Evolutionary conservation across 2,888 invertebrate genomes (phyloP), one percentile per base, ranked within the genome.

Genomic region (Petrolisthes manimaculis): DNA sequence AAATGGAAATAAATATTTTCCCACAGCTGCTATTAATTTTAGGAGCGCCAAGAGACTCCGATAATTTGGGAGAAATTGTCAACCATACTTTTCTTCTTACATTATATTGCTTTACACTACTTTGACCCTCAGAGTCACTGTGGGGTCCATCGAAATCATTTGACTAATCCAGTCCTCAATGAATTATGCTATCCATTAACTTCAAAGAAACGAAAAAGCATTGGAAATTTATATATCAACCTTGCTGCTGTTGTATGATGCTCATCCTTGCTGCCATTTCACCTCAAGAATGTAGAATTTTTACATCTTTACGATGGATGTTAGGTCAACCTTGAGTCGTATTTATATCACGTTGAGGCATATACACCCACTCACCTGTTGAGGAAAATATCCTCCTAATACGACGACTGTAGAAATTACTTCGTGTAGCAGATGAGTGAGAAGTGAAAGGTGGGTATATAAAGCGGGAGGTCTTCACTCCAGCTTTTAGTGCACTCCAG

Each of bases 401-500:
- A 84, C 84, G 84, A 84, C 84, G 77, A 84, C 79, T 84, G 51
- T 54, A 84, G 79, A 61, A 78, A 84, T 84, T 75, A 79, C 69
- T 84, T 84, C 56, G 83, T 83, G 54, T 83, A 83, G 84, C 79
- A 69, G 79, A 84, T 84, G 84, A 61, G 84, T 84, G 79, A 84
- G 79, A 84, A 75, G 79, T 54, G 78, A 54, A 84, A 84, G 84
- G 84, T 84, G 84, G 84, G 84, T 84, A 84, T 84, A 84, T 84
- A 84, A 84, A 84, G 84, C 18, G 56, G 69, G n/a, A 67, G 78
- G 78, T 78, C 78, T 79, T 79, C 54, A 84, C 84, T 84, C 69
- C 84, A 84, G 79, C 84, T 37, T 67, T 84, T 84, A 84, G 84
- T 84, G 84, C 75, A 84, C 84, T 84, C 84, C 74, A 84, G 78